phyloP scores from a whole-genome alignment of 1,140 invertebrate genomes.

The Camponotus pennsylvanicus region DNA sequence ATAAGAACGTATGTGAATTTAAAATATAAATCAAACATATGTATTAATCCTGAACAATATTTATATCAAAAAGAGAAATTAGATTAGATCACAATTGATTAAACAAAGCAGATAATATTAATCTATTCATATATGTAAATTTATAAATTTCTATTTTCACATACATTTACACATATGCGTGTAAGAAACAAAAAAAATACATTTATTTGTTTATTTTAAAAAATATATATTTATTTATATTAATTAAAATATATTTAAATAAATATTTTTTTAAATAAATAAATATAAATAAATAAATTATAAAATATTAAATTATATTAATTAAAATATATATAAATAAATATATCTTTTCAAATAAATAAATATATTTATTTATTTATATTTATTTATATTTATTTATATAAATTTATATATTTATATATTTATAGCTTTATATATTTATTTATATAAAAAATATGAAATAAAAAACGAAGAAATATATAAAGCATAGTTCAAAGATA shows the following conservation, averaged over 20 bases:
- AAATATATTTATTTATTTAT: too few relatives aligned
- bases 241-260: too few relatives aligned
- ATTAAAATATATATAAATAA: too few relatives aligned
- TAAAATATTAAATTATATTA: too few relatives aligned
- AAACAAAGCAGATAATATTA: background rate
- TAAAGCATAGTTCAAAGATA: conserved; percentile 26
- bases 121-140: background rate
- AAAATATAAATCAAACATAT: conserved; percentile 2
- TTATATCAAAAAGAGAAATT: background rate
- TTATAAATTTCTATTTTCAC: background rate
- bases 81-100: background rate
- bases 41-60: background rate
- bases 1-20: background rate
- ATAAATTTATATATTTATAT: too few relatives aligned
- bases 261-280: too few relatives aligned
- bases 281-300: too few relatives aligned
- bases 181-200: background rate
- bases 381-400: too few relatives aligned
- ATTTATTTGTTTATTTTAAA: background rate
- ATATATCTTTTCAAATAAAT: too few relatives aligned
- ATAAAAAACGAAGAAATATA: background rate
- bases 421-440: too few relatives aligned
- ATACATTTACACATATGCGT: too few relatives aligned
- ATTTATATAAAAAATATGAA: background rate
- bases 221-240: too few relatives aligned